These are phyloP conservation scores for Pterobdella sp. DNA, from an alignment of 2,888 invertebrate genomes.

Conservation along the genomic window DNA sequence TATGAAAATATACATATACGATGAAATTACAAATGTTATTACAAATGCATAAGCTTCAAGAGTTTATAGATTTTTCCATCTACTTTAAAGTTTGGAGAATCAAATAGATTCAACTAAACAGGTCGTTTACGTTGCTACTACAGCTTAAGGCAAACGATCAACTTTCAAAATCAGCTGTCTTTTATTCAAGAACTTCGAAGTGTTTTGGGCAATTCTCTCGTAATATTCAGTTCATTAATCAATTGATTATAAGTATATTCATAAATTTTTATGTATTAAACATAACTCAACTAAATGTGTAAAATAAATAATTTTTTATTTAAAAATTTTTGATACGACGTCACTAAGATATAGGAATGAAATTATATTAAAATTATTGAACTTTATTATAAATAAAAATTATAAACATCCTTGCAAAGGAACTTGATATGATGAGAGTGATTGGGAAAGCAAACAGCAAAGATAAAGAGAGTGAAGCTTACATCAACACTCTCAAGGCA, in stretches of 20 bases:
- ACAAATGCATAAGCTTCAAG: too few relatives aligned
- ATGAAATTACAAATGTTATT: too few relatives aligned
- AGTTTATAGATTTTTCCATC: too few relatives aligned
- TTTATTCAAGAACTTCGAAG: conserved; percentile 73
- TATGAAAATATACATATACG: too few relatives aligned
- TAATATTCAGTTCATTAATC: conserved; percentile 47
- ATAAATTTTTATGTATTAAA: neutral
- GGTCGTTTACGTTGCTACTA: conserved; percentile 77
- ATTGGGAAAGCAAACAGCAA: neutral
- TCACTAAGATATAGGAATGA: neutral
- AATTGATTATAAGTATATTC: neutral
- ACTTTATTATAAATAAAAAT: neutral
- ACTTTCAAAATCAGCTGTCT: conserved; percentile 73
- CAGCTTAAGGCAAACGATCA: conserved; percentile 61
- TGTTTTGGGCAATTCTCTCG: conserved; percentile 60
- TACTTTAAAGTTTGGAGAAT: too few relatives aligned
- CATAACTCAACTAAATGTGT: neutral
- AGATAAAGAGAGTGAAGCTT: neutral
- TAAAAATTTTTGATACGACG: neutral
- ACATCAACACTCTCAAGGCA: neutral
- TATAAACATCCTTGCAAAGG: neutral
- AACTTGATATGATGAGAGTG: conserved; percentile 8
- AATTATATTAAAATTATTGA: conserved; percentile 1
- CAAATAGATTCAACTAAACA: conserved; percentile 33
- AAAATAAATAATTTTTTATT: neutral